These are phyloP conservation scores for Venturia canescens DNA, from an alignment of 1,140 invertebrate genomes.

Conservation along the genomic window DNA sequence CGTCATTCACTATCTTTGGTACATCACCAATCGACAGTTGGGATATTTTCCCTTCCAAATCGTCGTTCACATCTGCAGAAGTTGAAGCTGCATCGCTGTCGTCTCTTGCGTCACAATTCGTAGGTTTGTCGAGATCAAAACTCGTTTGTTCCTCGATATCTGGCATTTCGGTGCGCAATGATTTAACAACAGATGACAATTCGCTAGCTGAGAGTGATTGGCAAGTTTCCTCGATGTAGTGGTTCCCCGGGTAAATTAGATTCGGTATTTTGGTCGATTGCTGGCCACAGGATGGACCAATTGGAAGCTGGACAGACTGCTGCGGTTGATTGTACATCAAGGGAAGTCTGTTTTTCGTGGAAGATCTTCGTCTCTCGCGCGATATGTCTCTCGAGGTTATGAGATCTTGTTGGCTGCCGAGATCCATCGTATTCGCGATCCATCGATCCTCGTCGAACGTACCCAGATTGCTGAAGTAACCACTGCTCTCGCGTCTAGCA, in stretches of 20 bases:
- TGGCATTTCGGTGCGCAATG: slow-evolving; percentile 2
- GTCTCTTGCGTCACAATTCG: background rate
- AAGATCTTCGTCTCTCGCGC: slow-evolving; percentile 62
- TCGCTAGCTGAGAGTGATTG: background rate
- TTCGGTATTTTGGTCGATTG: background rate
- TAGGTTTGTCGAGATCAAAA: background rate
- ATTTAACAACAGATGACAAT: background rate
- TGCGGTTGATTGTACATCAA: slow-evolving; percentile 6
- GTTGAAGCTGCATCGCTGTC: background rate
- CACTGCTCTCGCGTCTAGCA: slow-evolving; percentile 69
- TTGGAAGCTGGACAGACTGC: background rate
- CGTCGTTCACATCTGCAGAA: background rate
- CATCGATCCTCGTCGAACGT: slow-evolving; percentile 70
- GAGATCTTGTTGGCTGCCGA: slow-evolving; percentile 21
- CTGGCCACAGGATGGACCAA: background rate
- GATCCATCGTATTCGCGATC: slow-evolving; percentile 47
- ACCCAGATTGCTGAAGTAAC: slow-evolving; percentile 67
- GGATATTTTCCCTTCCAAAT: background rate
- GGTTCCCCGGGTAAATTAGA: background rate
- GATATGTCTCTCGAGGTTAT: slow-evolving; percentile 56
- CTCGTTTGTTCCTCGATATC: slow-evolving; percentile 25
- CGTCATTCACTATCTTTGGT: background rate
- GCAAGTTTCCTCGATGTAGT: background rate
- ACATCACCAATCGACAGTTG: background rate
- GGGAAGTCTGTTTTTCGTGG: slow-evolving; percentile 53